Conservation (phyloP, 1,140 invertebrate genomes). For the Episyrphus balteatus region DNA sequence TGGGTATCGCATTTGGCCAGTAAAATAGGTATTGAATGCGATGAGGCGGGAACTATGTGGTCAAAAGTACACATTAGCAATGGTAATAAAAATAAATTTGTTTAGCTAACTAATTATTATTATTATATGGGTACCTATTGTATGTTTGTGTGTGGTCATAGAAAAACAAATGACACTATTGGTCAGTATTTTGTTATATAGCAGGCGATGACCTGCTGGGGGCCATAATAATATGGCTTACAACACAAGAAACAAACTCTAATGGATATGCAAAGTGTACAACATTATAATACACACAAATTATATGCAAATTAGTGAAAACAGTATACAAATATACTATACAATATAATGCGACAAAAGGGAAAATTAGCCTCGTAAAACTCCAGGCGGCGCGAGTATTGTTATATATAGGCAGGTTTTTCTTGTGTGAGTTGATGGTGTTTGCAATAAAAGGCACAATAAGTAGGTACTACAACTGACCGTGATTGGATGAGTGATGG, state of each 20-base stretch:
- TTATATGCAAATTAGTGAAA: background rate
- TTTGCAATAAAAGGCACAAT: too few species aligned
- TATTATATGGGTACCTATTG: too few species aligned
- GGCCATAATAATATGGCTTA: background rate
- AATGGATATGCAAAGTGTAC: background rate
- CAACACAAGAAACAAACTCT: background rate
- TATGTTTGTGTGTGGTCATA: background rate
- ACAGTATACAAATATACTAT: background rate
- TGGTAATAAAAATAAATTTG: too few species aligned
- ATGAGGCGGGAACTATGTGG: conserved; percentile 3
- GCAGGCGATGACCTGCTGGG: background rate
- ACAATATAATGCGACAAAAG: background rate
- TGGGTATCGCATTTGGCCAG: too few species aligned
- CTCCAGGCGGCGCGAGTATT: too few species aligned
- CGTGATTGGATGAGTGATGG: too few species aligned
- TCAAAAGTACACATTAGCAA: conserved; percentile 20
- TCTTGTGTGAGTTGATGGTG: too few species aligned
- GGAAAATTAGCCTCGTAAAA: too few species aligned
- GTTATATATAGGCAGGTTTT: too few species aligned
- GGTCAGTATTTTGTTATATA: background rate
- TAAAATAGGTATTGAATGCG: too few species aligned
- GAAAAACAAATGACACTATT: background rate
- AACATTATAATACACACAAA: background rate
- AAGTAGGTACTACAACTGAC: too few species aligned
- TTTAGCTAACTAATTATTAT: too few species aligned